A percentile compares a stretch with the other conserved stretches of the same genome.
Conservation (phyloP, 2,113 vertebrate genomes). For the Cynopterus brachyotis region DNA sequence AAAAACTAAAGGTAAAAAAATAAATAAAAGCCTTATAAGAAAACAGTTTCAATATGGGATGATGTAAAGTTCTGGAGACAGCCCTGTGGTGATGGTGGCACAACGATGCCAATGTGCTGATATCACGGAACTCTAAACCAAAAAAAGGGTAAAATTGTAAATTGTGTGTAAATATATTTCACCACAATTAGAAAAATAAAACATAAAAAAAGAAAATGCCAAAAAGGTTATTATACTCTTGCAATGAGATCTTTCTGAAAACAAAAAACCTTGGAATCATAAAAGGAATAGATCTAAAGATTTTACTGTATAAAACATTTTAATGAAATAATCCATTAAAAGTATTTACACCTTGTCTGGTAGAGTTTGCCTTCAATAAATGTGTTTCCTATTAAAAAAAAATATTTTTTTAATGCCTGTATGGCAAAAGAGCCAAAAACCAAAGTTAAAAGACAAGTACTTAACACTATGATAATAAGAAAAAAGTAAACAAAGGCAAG, state of each 20-base stretch:
- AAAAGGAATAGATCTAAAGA: neutral
- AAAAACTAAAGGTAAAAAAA: neutral
- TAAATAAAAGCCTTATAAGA: neutral
- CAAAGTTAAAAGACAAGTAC: constrained; percentile 5
- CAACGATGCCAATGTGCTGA: neutral
- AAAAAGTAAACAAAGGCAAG: neutral
- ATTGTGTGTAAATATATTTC: neutral
- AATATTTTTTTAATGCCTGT: neutral
- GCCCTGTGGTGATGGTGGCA: neutral
- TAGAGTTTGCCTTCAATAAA: no score
- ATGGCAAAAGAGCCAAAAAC: neutral
- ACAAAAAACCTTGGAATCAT: neutral
- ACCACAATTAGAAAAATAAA: neutral
- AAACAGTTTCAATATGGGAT: neutral
- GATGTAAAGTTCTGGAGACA: neutral
- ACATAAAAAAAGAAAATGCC: neutral
- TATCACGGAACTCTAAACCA: neutral
- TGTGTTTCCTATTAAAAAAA: no score
- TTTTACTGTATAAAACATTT: neutral
- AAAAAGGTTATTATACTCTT: neutral
- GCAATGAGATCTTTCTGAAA: neutral
- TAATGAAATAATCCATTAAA: neutral
- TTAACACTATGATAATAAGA: neutral
- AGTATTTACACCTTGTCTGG: no score
- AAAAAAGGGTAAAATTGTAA: neutral